A percentile compares a stretch with the other conserved stretches of the same genome.
These are phyloP conservation scores for Clarias laeviceps DNA, from an alignment of 2,797 vertebrate genomes.

Conservation along the genomic window DNA sequence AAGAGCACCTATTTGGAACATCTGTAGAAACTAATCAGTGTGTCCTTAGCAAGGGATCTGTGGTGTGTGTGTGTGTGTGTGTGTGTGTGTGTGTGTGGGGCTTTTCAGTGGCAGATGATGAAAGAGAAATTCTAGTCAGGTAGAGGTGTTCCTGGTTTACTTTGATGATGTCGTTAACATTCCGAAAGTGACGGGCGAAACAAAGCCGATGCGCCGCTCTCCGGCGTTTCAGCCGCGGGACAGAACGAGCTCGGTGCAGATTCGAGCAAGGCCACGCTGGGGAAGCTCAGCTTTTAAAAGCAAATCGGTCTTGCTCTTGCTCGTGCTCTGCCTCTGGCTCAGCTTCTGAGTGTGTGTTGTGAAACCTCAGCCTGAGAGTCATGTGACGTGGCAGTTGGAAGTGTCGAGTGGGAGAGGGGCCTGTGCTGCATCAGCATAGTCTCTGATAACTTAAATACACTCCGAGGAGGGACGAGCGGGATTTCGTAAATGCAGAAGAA, in stretches of 20 bases:
- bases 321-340: constrained; percentile 38
- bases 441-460: constrained; percentile 54
- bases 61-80: constrained; percentile 20
- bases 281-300: constrained; percentile 17
- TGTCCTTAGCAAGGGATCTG: constrained; percentile 29
- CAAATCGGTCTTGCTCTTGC: constrained; percentile 17
- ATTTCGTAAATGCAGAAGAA: constrained; percentile 8
- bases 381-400: constrained; percentile 52
- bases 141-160: constrained; percentile 40
- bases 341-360: constrained; percentile 42
- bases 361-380: constrained; percentile 46
- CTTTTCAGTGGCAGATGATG: constrained; percentile 32
- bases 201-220: background rate
- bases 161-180: constrained; percentile 61
- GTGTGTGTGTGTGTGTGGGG: constrained; percentile 27
- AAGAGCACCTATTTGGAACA: constrained; percentile 8
- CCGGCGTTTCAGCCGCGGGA: background rate
- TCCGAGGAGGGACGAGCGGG: constrained; percentile 31
- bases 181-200: constrained; percentile 30
- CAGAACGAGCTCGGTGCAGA: background rate
- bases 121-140: constrained; percentile 48
- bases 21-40: constrained; percentile 40
- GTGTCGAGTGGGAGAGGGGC: constrained; percentile 43
- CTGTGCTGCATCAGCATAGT: constrained; percentile 46
- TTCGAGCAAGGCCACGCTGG: constrained; percentile 12